Evolutionary conservation across 1,140 invertebrate species (phyloP), one percentile per base, ranked within the genome.

Genomic region (Drosophila aff.): DNA sequence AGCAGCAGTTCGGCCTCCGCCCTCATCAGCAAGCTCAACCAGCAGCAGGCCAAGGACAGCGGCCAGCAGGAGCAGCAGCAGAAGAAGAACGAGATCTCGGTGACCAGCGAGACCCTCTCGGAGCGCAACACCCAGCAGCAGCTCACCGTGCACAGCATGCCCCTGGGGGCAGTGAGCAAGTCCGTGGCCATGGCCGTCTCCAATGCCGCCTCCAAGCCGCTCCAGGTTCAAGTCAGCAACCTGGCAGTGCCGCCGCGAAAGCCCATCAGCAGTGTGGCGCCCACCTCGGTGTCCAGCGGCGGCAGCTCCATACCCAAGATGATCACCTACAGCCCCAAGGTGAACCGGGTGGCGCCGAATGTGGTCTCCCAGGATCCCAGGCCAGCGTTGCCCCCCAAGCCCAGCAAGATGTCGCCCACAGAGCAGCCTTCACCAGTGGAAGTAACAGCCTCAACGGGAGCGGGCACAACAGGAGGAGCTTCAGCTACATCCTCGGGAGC

Each of bases 221-320:
- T 92, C 21, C 86, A 82, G 11, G 80, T 68, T 26, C 86, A 91
- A 43, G 68, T 91, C 16, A 68, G 79, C 36, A 86, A 89, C 57
- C 46, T 92, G 47, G 86, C 81, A 2, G 92, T 93, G 60, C 93
- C 92, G 1, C 94, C 94, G 57, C 94, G 96, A 91, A 96, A 96
- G 92, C 96, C 96, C 58, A 96, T 97, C 60, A 97, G 96, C 81
- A 97, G 96, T 93, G 96, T 97, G 47, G 96, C 96, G 59, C 96
- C 96, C 31, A 97, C 95, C 78, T 95, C 95, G 60, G 94, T 96
- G 76, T 95, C 95, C 81, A 55, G 36, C 53, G 57, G 94, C 33
- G 41, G 65, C 69, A 82, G 84, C 49, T 67, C 84, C 93, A 96
- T 92, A 95, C 96, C 93, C 94, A 79, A 96, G 95, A 92, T 95